Evolutionary conservation across 2,888 invertebrate species (phyloP), one percentile per base, ranked within the genome.

Genomic region (Drosophila sordidula): DNA sequence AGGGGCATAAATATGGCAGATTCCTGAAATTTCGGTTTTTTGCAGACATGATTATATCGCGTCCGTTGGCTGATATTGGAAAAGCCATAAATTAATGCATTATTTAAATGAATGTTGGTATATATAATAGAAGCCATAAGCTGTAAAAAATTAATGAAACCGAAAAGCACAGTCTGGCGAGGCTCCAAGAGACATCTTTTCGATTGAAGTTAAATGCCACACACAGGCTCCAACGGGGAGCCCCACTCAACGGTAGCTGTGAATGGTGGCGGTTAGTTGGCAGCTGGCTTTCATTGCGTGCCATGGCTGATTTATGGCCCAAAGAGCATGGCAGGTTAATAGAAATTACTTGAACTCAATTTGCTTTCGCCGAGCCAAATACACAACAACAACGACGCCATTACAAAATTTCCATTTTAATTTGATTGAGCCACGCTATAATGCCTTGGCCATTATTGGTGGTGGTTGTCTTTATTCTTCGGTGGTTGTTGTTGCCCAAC

Each of bases 271-370:
- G 39, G 32, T 36, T 29, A 26, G 51, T 12, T 29, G 54, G 22
- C 22, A 32, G 44, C 42, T 34, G 50, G 44, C 44, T 70, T 72
- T 56, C 63, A 52, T 78, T 57, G 79, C 76, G 71, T 77, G 84
- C 59, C 56, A 49, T 70, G 58, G 39, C 81, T 73, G 75, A 87
- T 78, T 85, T 80, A 86, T 88, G 78, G 67, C 52, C 73, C 70
- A 49, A 45, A 36, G 61, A 68, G 57, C 51, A 63, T 22, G 50
- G 71, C 76, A 86, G 90, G 89, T 90, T 91, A 89, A 80, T 64
- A 80, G 77, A 80, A 82, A 88, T 88, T 78, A 70, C 80, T 79
- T 79, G 78, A 89, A 89, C 83, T 79, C 88, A 80, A 85, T 89
- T 84, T 80, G 74, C 54, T 68, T 73, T 78, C 61, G 58, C 65